phyloP scores from a whole-genome alignment of 2,888 invertebrate genomes.

The Athalia circularis region DNA sequence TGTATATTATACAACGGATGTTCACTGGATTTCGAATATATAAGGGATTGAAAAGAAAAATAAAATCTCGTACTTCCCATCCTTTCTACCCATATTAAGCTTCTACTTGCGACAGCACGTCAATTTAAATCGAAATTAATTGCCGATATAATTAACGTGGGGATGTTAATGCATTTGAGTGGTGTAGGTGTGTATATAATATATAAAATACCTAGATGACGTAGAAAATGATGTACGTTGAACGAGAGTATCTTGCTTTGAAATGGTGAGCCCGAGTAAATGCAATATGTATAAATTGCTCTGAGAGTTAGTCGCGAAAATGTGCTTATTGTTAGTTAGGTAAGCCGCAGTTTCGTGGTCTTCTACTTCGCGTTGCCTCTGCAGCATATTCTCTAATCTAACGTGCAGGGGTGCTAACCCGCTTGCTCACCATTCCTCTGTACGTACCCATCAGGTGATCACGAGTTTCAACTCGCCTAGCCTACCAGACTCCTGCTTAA shows the following conservation, averaged over 20 bases:
- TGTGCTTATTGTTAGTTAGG: neutral
- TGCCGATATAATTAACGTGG: conserved; percentile 1
- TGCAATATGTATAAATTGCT: conserved; percentile 41
- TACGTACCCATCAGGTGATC: neutral
- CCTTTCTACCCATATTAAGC: neutral
- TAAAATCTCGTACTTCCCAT: conserved; percentile 17
- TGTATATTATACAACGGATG: too few species aligned
- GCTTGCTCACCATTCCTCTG: neutral
- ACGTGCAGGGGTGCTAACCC: conserved; percentile 7
- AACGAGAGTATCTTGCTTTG: conserved; percentile 33
- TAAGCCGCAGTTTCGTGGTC: conserved; percentile 23
- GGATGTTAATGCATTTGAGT: too few species aligned
- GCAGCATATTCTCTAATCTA: neutral
- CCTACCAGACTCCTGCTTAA: conserved; percentile 1
- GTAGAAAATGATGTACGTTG: conserved; percentile 29
- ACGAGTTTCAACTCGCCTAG: conserved; percentile 5
- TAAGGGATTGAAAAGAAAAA: neutral
- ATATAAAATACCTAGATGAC: neutral
- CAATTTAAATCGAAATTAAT: conserved; percentile 33
- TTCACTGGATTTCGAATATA: too few species aligned
- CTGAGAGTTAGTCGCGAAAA: conserved; percentile 23
- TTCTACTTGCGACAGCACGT: neutral
- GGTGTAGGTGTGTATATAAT: neutral
- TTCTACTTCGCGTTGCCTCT: neutral
- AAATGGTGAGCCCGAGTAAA: conserved; percentile 38